phyloP scores from a whole-genome alignment of 1,140 invertebrate genomes.

The Drosophila pruinosa region DNA sequence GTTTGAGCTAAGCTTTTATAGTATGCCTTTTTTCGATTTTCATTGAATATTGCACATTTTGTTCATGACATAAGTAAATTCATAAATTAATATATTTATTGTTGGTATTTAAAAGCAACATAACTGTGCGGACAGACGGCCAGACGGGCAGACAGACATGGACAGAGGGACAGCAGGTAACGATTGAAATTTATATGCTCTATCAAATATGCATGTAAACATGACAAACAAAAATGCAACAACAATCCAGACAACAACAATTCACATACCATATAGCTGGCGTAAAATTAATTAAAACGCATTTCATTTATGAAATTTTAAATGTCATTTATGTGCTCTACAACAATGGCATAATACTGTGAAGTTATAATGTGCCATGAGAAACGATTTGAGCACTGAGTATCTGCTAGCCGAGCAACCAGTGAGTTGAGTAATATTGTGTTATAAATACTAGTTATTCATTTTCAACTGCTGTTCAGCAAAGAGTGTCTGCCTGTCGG shows the following conservation, averaged over 20 bases:
- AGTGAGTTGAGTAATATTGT: too few relatives aligned
- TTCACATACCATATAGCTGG: neutral
- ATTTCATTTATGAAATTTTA: slow-evolving; percentile 75
- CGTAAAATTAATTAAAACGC: slow-evolving; percentile 77
- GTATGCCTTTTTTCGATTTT: too few relatives aligned
- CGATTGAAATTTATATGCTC: slow-evolving; percentile 76
- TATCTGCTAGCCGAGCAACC: too few relatives aligned
- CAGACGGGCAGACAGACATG: neutral
- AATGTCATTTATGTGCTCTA: slow-evolving; percentile 40
- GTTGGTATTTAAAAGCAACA: slow-evolving; percentile 55
- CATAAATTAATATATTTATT: slow-evolving; percentile 70
- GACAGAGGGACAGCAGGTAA: slow-evolving; percentile 31
- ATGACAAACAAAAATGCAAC: slow-evolving; percentile 61
- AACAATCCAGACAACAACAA: slow-evolving; percentile 13
- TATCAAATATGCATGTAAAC: slow-evolving; percentile 79
- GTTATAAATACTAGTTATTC: too few relatives aligned
- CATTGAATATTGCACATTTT: neutral
- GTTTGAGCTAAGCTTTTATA: slow-evolving; percentile 2
- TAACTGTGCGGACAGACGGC: neutral
- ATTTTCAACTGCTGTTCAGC: too few relatives aligned
- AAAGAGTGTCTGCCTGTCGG: too few relatives aligned
- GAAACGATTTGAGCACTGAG: neutral
- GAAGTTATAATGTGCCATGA: neutral
- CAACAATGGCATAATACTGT: neutral
- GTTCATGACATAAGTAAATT: slow-evolving; percentile 53